Evolutionary conservation across 2,797 vertebrate species (phyloP).

Genomic region (Darevskia nairensis): DNA sequence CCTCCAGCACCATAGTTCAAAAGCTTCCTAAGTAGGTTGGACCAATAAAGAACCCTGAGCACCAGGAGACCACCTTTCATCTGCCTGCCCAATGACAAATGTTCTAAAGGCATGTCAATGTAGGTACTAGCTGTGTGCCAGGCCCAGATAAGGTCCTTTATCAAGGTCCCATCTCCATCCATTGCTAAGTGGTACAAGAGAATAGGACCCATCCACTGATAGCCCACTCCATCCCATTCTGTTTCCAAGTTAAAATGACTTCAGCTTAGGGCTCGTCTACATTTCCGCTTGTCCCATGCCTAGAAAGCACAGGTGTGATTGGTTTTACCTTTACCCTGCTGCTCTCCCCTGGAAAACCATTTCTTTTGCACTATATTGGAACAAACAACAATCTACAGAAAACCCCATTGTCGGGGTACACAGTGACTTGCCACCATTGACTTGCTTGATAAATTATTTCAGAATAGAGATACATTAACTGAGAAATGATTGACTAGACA

Average conservation of each 20-base stretch:
- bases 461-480: neutral
- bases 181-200: neutral
- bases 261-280: too few relatives aligned
- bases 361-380: too few relatives aligned
- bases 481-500: constrained; percentile 12
- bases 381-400: too few relatives aligned
- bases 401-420: too few relatives aligned
- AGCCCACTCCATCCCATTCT: neutral
- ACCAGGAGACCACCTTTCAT: too few relatives aligned
- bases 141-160: neutral
- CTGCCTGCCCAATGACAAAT: too few relatives aligned
- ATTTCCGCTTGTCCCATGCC: neutral
- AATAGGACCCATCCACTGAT: neutral
- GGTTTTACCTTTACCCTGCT: too few relatives aligned
- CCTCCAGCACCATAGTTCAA: too few relatives aligned
- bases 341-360: too few relatives aligned
- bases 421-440: neutral
- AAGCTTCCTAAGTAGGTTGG: too few relatives aligned
- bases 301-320: neutral
- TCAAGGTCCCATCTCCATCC: neutral
- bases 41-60: too few relatives aligned
- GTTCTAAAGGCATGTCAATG: too few relatives aligned
- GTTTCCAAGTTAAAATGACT: neutral
- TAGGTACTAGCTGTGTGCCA: neutral
- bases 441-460: constrained; percentile 12